Percentiles rank a stretch among this genome's conserved stretches.
phyloP scores from a whole-genome alignment of 2,113 vertebrate species.

The Loxodonta africana region DNA sequence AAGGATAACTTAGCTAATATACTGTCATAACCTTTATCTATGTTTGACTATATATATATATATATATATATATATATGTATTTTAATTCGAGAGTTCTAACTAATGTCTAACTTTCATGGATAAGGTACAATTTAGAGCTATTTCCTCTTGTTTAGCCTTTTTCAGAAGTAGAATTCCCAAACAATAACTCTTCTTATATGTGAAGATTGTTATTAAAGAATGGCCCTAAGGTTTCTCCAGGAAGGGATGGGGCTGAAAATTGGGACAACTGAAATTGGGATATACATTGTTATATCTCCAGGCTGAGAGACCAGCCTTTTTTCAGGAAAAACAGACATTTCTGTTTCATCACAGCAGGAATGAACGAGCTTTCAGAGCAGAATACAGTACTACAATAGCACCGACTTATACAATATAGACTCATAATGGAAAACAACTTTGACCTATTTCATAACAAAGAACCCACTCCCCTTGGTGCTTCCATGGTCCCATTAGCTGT shows the following conservation, averaged over 20 bases:
- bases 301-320: slow-evolving; percentile 56
- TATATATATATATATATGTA: no score
- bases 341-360: slow-evolving; percentile 71
- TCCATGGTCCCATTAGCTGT: slow-evolving; percentile 47
- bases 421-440: slow-evolving; percentile 82
- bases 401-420: slow-evolving; percentile 59
- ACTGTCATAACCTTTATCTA: background rate
- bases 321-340: slow-evolving; percentile 77
- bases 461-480: slow-evolving; percentile 9
- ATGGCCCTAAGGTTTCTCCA: background rate
- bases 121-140: background rate
- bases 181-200: slow-evolving; percentile 54
- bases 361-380: slow-evolving; percentile 52
- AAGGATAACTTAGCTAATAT: background rate
- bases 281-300: slow-evolving; percentile 50
- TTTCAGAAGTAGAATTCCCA: slow-evolving; percentile 27
- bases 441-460: slow-evolving; percentile 84
- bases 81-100: slow-evolving; percentile 8
- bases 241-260: slow-evolving; percentile 41
- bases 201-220: slow-evolving; percentile 52
- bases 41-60: background rate
- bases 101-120: background rate
- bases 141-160: slow-evolving; percentile 21
- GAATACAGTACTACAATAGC: background rate
- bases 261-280: slow-evolving; percentile 48